A percentile compares a stretch with the other conserved stretches of the same genome.
phyloP scores from a whole-genome alignment of 2,113 vertebrate species.

The Dromas ardeola region DNA sequence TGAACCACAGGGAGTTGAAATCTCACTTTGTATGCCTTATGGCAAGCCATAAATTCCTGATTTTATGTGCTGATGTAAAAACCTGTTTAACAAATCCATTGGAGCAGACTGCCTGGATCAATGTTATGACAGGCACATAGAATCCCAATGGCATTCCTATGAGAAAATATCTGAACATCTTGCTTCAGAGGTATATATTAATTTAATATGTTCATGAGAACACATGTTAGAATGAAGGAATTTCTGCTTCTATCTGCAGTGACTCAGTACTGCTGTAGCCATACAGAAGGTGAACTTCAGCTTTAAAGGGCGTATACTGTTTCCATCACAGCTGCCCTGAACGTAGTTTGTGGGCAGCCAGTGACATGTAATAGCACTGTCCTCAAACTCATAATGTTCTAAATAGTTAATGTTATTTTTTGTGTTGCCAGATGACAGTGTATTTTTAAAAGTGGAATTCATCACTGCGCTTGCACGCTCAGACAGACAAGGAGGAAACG shows the following conservation, averaged over 20 bases:
- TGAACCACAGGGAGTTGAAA: constrained; percentile 46
- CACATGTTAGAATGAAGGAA: background rate
- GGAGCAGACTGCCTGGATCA: constrained; percentile 57
- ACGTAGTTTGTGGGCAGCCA: background rate
- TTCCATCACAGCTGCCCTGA: background rate
- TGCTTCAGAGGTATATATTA: background rate
- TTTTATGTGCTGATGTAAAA: constrained; percentile 64
- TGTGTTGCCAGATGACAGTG: background rate
- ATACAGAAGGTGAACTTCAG: background rate
- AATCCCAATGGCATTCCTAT: background rate
- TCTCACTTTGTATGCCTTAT: constrained; percentile 55
- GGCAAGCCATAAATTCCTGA: constrained; percentile 55
- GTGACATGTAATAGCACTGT: background rate
- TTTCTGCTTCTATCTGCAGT: background rate
- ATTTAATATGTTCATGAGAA: background rate
- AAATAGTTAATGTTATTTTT: background rate
- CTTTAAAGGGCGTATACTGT: background rate
- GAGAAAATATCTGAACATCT: background rate
- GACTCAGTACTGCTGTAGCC: background rate
- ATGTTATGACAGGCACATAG: constrained; percentile 52
- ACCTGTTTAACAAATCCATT: constrained; percentile 54
- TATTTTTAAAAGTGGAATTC: background rate
- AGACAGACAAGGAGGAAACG: background rate
- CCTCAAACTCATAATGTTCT: background rate
- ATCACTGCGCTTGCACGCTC: background rate